Evolutionary conservation across 92 coral and sea anemone species (phyloP).

Genomic region (Muricea muricata): DNA sequence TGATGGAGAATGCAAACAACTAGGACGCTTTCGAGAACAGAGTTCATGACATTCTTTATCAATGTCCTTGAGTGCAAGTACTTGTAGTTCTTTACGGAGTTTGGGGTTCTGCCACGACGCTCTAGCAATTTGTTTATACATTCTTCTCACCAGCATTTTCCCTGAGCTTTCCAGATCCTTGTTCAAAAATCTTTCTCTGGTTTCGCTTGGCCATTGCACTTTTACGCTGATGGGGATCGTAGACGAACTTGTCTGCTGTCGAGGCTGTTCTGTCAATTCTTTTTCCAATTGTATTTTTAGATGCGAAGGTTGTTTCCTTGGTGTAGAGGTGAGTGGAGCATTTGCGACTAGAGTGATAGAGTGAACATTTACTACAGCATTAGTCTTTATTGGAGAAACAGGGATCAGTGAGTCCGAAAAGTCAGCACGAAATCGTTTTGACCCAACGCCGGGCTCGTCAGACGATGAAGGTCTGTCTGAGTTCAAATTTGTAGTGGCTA

Average conservation of each 20-base stretch:
- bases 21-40: slow-evolving; percentile 70
- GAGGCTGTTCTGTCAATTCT: slow-evolving; percentile 25
- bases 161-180: too few relatives aligned
- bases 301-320: too few relatives aligned
- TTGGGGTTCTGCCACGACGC: slow-evolving; percentile 66
- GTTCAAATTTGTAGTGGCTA: not conserved
- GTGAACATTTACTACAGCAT: not conserved
- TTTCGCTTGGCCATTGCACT: too few relatives aligned
- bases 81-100: too few relatives aligned
- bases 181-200: too few relatives aligned
- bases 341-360: not conserved
- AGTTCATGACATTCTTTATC: slow-evolving; percentile 63
- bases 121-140: slow-evolving; percentile 74
- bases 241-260: slow-evolving; percentile 1
- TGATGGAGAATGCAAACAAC: too few relatives aligned
- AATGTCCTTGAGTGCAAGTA: slow-evolving; percentile 59
- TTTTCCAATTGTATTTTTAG: not conserved
- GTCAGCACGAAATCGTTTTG: too few relatives aligned
- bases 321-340: too few relatives aligned
- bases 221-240: slow-evolving; percentile 56
- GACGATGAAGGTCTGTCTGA: not conserved
- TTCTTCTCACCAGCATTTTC: too few relatives aligned
- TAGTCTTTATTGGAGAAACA: slow-evolving; percentile 5
- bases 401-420: not conserved
- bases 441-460: not conserved